Evolutionary conservation across 2,113 vertebrate genomes (phyloP).

Genomic region (Aldabrachelys gigantea): DNA sequence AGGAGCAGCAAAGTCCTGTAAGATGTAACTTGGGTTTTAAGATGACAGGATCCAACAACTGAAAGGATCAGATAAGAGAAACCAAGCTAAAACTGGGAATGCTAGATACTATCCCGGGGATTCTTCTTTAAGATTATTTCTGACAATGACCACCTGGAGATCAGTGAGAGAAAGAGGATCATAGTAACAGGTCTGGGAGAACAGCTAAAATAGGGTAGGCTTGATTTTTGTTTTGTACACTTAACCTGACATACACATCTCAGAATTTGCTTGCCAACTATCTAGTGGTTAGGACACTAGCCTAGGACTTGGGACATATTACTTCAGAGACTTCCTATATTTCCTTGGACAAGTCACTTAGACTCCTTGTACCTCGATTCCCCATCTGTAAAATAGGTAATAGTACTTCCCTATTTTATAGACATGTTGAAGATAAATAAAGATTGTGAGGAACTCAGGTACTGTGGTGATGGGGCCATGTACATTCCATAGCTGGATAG

Average conservation of each 20-base stretch:
- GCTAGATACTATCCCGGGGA: neutral
- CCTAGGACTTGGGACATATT: neutral
- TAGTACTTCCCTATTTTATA: neutral
- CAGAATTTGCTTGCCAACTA: neutral
- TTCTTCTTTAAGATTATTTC: neutral
- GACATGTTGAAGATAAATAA: neutral
- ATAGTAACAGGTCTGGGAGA: neutral
- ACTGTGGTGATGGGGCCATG: neutral
- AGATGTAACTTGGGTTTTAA: neutral
- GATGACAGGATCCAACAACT: neutral
- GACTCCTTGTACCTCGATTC: neutral
- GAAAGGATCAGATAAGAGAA: neutral
- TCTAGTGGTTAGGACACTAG: neutral
- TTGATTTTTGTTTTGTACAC: neutral
- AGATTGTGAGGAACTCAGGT: neutral
- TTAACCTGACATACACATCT: neutral
- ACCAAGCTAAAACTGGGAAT: neutral
- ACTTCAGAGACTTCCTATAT: neutral
- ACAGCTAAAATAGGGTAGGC: neutral
- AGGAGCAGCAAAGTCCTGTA: neutral
- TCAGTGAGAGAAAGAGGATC: neutral
- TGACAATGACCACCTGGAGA: neutral
- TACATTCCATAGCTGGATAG: neutral
- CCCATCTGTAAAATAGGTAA: neutral
- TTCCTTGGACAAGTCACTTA: neutral